A percentile compares a stretch with the other conserved stretches of the same genome.
These are phyloP conservation scores for Arge pagana DNA, from an alignment of 2,888 invertebrate species.

Conservation along the genomic window DNA sequence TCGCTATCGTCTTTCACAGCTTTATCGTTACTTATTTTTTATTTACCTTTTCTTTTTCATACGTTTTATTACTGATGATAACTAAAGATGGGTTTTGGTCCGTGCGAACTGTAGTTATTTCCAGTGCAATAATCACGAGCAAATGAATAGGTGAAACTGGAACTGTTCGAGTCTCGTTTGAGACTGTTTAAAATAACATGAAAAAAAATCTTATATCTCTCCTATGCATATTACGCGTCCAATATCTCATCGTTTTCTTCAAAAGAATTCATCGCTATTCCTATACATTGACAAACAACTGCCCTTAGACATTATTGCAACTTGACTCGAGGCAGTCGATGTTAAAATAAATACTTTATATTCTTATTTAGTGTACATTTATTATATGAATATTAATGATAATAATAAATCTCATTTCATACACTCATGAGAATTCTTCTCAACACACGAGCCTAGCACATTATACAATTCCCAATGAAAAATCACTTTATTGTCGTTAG, in stretches of 20 bases:
- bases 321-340: not conserved
- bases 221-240: not conserved
- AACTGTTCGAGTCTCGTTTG: too few species aligned
- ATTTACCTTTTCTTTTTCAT: constrained; percentile 21
- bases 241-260: constrained; percentile 14
- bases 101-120: too few species aligned
- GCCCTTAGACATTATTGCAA: constrained; percentile 5
- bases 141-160: too few species aligned
- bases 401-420: constrained; percentile 32
- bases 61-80: constrained; percentile 2
- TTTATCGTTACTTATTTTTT: too few species aligned
- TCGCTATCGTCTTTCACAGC: too few species aligned
- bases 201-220: constrained; percentile 7
- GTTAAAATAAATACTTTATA: constrained; percentile 37
- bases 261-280: constrained; percentile 7
- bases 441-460: too few species aligned
- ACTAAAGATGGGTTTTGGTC: too few species aligned
- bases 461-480: not conserved
- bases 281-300: constrained; percentile 7
- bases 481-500: not conserved
- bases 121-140: constrained; percentile 13
- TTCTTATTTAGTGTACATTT: constrained; percentile 39
- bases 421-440: constrained; percentile 19
- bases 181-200: too few species aligned
- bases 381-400: constrained; percentile 44